Evolutionary conservation across 1,140 invertebrate genomes (phyloP).

Genomic region (Neodiprion pinetum): DNA sequence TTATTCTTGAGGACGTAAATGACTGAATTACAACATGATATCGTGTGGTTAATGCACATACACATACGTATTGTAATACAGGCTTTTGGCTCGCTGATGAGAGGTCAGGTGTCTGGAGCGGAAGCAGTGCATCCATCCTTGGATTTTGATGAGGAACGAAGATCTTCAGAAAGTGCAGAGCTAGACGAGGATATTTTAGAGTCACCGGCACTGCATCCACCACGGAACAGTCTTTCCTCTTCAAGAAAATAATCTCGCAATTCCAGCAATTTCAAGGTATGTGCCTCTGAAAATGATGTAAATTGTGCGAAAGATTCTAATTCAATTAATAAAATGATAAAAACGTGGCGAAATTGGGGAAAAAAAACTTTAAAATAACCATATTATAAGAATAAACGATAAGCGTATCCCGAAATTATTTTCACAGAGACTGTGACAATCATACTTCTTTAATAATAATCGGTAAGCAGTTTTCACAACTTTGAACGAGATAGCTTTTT

Average conservation of each 20-base stretch:
- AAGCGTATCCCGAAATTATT: too few relatives aligned
- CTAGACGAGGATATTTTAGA: neutral
- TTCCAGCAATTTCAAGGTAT: constrained; percentile 46
- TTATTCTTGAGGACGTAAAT: too few relatives aligned
- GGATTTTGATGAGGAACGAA: neutral
- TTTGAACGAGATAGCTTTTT: too few relatives aligned
- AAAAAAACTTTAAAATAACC: constrained; percentile 24
- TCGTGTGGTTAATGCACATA: too few relatives aligned
- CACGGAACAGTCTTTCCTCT: constrained; percentile 49
- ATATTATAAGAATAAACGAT: constrained; percentile 2
- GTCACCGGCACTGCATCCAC: constrained; percentile 23
- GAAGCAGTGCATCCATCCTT: neutral
- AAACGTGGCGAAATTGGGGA: constrained; percentile 13
- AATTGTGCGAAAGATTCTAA: constrained; percentile 14
- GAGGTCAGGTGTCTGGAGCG: neutral
- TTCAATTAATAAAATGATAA: constrained; percentile 1
- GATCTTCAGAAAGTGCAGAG: neutral
- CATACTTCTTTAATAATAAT: too few relatives aligned
- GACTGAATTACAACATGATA: too few relatives aligned
- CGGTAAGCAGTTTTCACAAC: too few relatives aligned
- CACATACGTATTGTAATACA: too few relatives aligned
- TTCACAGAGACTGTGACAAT: too few relatives aligned
- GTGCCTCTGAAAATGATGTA: constrained; percentile 39
- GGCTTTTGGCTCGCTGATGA: neutral
- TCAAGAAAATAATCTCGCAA: constrained; percentile 54